These are phyloP conservation scores for Ganaspis sp. DNA, from an alignment of 1,140 invertebrate species.

Conservation along the genomic window DNA sequence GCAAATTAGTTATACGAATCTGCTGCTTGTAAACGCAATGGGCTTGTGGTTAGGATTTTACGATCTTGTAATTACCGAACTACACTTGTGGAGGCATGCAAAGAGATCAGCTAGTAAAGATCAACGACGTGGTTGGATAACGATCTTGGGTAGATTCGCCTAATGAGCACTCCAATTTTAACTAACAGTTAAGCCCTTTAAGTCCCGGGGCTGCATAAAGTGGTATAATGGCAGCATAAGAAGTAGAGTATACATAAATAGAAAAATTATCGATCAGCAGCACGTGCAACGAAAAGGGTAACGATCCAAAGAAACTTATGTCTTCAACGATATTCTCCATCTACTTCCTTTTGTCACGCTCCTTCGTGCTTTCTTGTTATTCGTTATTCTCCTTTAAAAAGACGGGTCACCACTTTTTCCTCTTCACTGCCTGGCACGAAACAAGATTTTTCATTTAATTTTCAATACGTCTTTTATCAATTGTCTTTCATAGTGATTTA, in stretches of 20 bases:
- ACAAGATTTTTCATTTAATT: background rate
- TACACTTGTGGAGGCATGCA: background rate
- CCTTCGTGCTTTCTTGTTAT: conserved; percentile 20
- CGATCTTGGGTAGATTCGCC: background rate
- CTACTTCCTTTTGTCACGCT: conserved; percentile 19
- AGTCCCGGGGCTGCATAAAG: background rate
- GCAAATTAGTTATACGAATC: background rate
- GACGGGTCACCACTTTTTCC: background rate
- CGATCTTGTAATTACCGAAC: conserved; percentile 16
- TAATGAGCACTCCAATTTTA: conserved; percentile 6
- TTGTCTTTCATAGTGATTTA: background rate
- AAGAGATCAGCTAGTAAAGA: conserved; percentile 18
- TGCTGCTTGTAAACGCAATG: background rate
- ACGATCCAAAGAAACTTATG: conserved; percentile 11
- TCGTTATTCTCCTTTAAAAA: background rate
- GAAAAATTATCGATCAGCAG: conserved; percentile 18
- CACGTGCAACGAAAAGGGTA: background rate
- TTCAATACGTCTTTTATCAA: background rate
- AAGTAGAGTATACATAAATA: conserved; percentile 15
- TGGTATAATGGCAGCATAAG: conserved; percentile 8
- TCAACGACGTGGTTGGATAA: conserved; percentile 13
- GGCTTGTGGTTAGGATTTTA: background rate
- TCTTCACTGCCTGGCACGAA: background rate
- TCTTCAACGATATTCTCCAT: conserved; percentile 4
- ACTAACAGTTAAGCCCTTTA: conserved; percentile 18